Evolutionary conservation across 2,888 invertebrate genomes (phyloP).

Genomic region (Tromatobia lineatoria): DNA sequence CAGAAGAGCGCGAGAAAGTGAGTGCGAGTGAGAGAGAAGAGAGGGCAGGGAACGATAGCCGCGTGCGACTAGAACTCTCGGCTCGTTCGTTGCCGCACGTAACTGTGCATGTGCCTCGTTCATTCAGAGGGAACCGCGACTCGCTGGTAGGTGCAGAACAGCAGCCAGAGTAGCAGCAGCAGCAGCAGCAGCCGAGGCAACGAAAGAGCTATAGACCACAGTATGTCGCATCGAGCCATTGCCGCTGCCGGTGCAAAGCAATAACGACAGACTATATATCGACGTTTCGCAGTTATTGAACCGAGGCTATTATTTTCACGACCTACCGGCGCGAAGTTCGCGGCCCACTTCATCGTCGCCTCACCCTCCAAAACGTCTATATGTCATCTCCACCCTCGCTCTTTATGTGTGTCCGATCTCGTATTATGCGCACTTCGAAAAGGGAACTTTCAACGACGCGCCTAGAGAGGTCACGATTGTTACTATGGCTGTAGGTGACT

Average conservation of each 20-base stretch:
- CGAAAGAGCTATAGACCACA: slow-evolving; percentile 34
- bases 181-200: not conserved
- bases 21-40: slow-evolving; percentile 24
- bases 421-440: slow-evolving; percentile 49
- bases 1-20: slow-evolving; percentile 25
- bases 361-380: slow-evolving; percentile 18
- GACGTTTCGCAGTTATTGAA: slow-evolving; percentile 69
- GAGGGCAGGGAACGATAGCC: slow-evolving; percentile 42
- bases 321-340: slow-evolving; percentile 58
- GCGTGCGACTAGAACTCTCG: slow-evolving; percentile 41
- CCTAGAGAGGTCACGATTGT: slow-evolving; percentile 53
- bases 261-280: slow-evolving; percentile 58
- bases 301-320: slow-evolving; percentile 68
- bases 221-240: slow-evolving; percentile 39
- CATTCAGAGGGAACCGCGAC: slow-evolving; percentile 61
- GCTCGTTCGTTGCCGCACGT: slow-evolving; percentile 46
- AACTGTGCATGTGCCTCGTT: slow-evolving; percentile 58
- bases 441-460: slow-evolving; percentile 48
- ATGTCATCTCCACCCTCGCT: slow-evolving; percentile 8
- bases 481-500: slow-evolving; percentile 13
- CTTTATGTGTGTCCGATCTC: slow-evolving; percentile 33
- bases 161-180: slow-evolving; percentile 20
- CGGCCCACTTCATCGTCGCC: slow-evolving; percentile 58
- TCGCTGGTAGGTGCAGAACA: slow-evolving; percentile 20
- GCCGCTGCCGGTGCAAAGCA: slow-evolving; percentile 26